A percentile compares a stretch with the other conserved stretches of the same genome.
Conservation (phyloP, 2,113 vertebrate genomes). For the Neolamprologus variostigma region DNA sequence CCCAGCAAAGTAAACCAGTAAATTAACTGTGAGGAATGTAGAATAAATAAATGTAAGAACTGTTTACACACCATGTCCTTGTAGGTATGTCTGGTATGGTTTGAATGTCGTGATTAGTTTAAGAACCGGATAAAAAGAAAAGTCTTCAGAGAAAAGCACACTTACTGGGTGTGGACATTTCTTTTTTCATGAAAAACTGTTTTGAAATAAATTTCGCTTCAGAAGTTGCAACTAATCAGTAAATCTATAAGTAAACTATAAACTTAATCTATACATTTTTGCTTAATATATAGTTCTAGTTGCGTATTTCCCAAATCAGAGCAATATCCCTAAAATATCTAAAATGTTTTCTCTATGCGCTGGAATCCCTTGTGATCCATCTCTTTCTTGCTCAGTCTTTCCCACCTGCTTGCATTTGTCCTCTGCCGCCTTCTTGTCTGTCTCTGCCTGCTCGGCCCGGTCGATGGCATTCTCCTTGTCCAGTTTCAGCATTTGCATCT, state of each 20-base stretch:
- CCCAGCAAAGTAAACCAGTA: neutral
- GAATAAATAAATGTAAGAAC: neutral
- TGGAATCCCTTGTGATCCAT: neutral
- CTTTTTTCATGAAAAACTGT: neutral
- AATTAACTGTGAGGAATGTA: neutral
- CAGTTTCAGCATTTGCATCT: constrained; percentile 90
- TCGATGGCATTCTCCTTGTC: constrained; percentile 97
- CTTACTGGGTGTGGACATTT: neutral
- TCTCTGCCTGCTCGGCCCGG: constrained; percentile 91
- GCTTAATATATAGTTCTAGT: neutral
- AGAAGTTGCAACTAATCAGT: neutral
- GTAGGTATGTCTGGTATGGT: constrained; percentile 26
- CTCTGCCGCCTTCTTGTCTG: constrained; percentile 89
- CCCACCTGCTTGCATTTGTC: constrained; percentile 91
- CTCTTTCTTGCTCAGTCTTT: neutral
- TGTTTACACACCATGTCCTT: neutral
- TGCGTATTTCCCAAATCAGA: neutral
- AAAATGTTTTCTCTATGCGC: neutral
- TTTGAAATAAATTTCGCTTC: neutral
- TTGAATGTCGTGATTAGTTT: constrained; percentile 1
- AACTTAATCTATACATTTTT: neutral
- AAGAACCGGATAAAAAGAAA: neutral
- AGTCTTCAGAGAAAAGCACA: neutral
- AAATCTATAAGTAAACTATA: neutral
- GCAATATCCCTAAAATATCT: neutral